Conservation (phyloP, 2,113 vertebrate genomes). For the Orcinus orca region DNA sequence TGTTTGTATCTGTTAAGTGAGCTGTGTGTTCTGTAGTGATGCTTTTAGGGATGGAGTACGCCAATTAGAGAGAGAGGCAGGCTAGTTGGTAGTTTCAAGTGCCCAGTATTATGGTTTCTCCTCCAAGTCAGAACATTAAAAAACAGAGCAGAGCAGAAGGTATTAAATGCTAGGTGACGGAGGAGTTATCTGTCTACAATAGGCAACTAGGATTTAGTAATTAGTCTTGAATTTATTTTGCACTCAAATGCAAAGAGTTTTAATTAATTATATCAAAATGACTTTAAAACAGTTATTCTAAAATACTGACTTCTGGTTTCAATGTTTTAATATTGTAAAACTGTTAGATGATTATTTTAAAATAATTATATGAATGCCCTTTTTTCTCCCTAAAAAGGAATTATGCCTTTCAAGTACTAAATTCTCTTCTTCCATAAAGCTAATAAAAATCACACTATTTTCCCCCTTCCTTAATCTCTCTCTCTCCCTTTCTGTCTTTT, state of each 20-base stretch:
- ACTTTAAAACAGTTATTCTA: constrained; percentile 11
- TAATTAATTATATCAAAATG: not conserved
- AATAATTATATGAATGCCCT: not conserved
- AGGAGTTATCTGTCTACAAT: not conserved
- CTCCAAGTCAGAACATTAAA: not conserved
- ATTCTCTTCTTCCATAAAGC: not conserved
- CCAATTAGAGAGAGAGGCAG: not conserved
- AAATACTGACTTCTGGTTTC: constrained; percentile 1
- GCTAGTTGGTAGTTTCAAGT: not conserved
- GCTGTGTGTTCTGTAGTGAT: not conserved
- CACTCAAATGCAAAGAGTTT: not conserved
- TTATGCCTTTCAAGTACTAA: not conserved
- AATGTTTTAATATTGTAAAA: not conserved
- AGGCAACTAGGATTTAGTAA: not conserved
- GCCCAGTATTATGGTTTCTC: not conserved
- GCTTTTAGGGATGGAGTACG: not conserved
- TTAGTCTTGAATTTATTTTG: constrained; percentile 11
- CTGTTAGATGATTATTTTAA: not conserved
- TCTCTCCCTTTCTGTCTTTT: not conserved
- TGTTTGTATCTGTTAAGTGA: not conserved
- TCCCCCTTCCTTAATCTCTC: not conserved
- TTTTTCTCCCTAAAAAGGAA: not conserved
- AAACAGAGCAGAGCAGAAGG: not conserved
- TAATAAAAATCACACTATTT: not conserved
- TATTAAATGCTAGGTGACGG: not conserved